Base-by-base conservation (phyloP, 2,113 vertebrate genomes). In the Prunella himalayana region DNA sequence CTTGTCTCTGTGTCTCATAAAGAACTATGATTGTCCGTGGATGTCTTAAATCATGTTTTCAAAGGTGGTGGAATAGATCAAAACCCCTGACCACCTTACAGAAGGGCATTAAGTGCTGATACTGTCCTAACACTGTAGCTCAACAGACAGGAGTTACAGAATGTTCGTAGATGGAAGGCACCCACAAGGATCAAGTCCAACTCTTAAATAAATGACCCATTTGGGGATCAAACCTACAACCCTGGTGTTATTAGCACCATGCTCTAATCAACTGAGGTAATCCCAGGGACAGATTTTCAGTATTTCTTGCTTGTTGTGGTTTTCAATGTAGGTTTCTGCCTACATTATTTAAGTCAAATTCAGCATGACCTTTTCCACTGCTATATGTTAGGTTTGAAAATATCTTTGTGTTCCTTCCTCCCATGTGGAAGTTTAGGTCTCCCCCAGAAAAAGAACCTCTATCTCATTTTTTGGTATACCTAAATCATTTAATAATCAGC, bases 1-100 rank as follows among this genome's bases (percentile, higher is more conserved):
- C 12, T 90, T 77, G 15, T 49, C 10, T 88, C 31, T 82, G 1
- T 65, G 23, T 65, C 47, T 90, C 35, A 27, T 42, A 59, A 63
- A 77, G 39, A 8, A 51, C 4, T 63, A 35, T 0, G 0, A 42
- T 24, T 80, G 11, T 10, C 54, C 16, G 3, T 53, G n/a, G 51
- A 75, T 83, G 10, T 22, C 78, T 56, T 81, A 77, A 88, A 70
- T 71, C 8, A 5, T 33, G 13, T 47, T 88, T 92, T 83, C 45
- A 42, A 49, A 86, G 82, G 15, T 2, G n/a, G 6, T 47, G 51
- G 39, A 77, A 92, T 53, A 31, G 47, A 83, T 59, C 31, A 75
- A 60, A 78, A n/a, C 30, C 28, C 69, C 69, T 56, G 54, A 60
- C 15, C 0, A 12, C 23, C 28, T 70, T 31, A 27, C 9, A 54